These are phyloP conservation scores for Ibycter americanus DNA, from an alignment of 2,797 vertebrate species.

Conservation along the genomic window DNA sequence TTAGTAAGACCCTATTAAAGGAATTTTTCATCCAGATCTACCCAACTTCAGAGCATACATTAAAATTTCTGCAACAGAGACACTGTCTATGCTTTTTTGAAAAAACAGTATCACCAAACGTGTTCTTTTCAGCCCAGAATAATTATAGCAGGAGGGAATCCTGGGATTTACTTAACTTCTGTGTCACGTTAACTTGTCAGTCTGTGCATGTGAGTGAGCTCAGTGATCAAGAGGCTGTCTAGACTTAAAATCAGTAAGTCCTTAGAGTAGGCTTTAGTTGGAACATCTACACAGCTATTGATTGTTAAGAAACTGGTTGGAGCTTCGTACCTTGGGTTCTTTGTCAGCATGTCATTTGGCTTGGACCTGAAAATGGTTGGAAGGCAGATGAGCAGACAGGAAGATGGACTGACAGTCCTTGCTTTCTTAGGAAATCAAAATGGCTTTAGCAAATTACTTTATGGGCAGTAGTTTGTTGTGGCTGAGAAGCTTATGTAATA, in stretches of 20 bases:
- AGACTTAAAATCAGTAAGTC: not conserved
- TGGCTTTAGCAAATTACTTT: not conserved
- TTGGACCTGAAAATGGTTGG: not conserved
- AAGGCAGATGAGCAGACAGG: not conserved
- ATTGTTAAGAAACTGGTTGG: not conserved
- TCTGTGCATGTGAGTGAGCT: not conserved
- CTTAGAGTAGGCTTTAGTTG: not conserved
- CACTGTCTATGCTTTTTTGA: not conserved
- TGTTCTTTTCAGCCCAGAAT: not conserved
- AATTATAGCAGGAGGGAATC: not conserved
- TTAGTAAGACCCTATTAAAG: not conserved
- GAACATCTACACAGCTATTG: not conserved
- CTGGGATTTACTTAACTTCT: not conserved
- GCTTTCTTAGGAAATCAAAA: not conserved
- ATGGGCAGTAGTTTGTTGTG: not conserved
- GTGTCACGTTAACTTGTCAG: fast-evolving
- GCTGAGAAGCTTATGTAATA: not conserved
- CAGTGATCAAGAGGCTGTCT: not conserved
- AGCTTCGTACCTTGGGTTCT: not conserved
- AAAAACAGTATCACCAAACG: not conserved
- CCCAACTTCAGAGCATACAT: not conserved
- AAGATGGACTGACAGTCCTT: not conserved
- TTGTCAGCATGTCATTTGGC: not conserved
- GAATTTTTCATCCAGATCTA: not conserved
- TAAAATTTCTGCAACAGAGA: not conserved